These are phyloP conservation scores for Diorhabda sublineata DNA, from an alignment of 1,140 invertebrate genomes.

Conservation along the genomic window DNA sequence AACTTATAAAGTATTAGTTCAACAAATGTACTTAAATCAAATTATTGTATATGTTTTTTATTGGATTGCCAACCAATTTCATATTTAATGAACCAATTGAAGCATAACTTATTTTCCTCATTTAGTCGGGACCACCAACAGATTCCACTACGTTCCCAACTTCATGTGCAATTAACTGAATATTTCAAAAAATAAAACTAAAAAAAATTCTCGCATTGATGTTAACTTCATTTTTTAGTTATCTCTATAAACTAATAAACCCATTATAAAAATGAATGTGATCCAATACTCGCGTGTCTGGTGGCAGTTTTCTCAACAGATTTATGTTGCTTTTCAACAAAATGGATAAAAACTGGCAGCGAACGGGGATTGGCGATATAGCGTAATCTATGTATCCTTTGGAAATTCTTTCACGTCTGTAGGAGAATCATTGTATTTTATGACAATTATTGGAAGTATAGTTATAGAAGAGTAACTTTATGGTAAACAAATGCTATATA, in stretches of 20 bases:
- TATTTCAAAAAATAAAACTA: background rate
- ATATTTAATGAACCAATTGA: no score
- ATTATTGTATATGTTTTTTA: no score
- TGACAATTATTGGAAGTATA: no score
- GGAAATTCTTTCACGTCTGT: background rate
- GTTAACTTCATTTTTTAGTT: slow-evolving; percentile 6
- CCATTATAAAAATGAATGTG: slow-evolving; percentile 14
- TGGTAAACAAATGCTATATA: no score
- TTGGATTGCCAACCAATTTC: no score
- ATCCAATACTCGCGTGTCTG: slow-evolving; percentile 19
- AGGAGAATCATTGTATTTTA: background rate
- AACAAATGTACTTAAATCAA: no score
- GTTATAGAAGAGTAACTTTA: no score
- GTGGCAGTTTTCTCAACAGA: slow-evolving; percentile 8
- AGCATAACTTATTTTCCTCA: background rate
- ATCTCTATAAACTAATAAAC: slow-evolving; percentile 16
- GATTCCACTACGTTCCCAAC: background rate
- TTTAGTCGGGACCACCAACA: background rate
- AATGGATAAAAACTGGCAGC: slow-evolving; percentile 12
- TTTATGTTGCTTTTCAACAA: slow-evolving; percentile 6
- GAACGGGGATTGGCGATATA: slow-evolving; percentile 9
- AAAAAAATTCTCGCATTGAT: background rate
- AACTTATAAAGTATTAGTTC: no score
- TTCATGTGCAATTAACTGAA: background rate
- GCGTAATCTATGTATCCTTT: slow-evolving; percentile 1